These are phyloP conservation scores for Pangasius mekongensis DNA, from an alignment of 2,797 vertebrate species.

Conservation along the genomic window DNA sequence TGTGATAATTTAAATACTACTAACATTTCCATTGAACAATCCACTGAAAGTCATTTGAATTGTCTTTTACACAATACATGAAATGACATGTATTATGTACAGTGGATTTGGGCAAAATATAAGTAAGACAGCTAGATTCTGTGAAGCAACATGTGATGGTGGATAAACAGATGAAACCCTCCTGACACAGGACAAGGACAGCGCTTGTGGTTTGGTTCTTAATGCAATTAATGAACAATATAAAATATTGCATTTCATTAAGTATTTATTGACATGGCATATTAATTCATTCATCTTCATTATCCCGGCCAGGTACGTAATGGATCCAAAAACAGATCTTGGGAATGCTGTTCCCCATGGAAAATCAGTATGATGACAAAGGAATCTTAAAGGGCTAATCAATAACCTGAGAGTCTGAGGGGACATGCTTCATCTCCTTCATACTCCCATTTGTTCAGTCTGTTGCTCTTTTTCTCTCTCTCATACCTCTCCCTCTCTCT, in stretches of 20 bases:
- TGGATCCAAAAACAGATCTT: not conserved
- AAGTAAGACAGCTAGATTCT: not conserved
- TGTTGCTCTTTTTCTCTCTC: conserved; percentile 59
- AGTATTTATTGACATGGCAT: not conserved
- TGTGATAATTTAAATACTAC: too few relatives aligned
- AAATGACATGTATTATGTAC: not conserved
- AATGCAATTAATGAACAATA: not conserved
- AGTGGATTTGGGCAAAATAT: not conserved
- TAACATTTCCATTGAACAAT: not conserved
- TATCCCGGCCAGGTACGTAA: not conserved
- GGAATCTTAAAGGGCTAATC: conserved; percentile 69
- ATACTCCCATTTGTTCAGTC: conserved; percentile 56
- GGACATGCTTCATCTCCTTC: conserved; percentile 33
- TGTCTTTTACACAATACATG: not conserved
- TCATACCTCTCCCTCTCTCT: conserved; percentile 49
- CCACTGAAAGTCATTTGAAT: not conserved
- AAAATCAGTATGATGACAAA: conserved; percentile 11
- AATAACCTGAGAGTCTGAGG: conserved; percentile 66
- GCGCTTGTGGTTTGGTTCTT: not conserved
- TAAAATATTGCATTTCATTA: not conserved
- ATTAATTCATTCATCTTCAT: not conserved
- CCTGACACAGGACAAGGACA: not conserved
- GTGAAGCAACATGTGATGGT: not conserved
- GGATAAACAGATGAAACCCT: not conserved
- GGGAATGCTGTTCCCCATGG: conserved; percentile 24